Percentiles rank a stretch among this genome's conserved stretches.
phyloP scores from a whole-genome alignment of 2,888 invertebrate species.

The Liopterus haemorrhoidalis region DNA sequence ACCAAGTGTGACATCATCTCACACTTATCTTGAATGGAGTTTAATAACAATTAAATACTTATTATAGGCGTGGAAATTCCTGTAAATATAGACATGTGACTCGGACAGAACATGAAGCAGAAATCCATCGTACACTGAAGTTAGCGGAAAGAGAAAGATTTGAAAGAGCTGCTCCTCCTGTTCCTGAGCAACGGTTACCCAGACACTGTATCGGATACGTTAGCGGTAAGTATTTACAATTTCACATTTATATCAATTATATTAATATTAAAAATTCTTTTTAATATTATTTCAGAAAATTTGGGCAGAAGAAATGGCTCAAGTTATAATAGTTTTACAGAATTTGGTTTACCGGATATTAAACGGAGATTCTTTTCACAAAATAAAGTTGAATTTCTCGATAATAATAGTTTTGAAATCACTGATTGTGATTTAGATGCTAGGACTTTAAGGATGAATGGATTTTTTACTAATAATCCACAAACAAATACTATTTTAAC shows the following conservation, averaged over 20 bases:
- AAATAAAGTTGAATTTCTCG: conserved; percentile 24
- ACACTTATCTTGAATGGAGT: no score
- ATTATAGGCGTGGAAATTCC: conserved; percentile 34
- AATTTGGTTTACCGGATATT: conserved; percentile 40
- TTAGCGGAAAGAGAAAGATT: conserved; percentile 18
- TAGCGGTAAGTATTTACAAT: conserved; percentile 3
- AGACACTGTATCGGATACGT: conserved; percentile 12
- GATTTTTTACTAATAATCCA: conserved; percentile 19
- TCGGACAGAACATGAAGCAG: conserved; percentile 43
- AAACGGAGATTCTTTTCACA: conserved; percentile 41
- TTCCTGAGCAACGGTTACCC: neutral
- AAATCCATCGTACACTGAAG: conserved; percentile 34
- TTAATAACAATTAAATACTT: neutral
- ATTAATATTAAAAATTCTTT: conserved; percentile 23
- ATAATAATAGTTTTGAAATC: conserved; percentile 20
- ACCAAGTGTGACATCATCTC: no score
- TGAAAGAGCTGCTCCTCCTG: conserved; percentile 9
- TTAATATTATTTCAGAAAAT: conserved; percentile 23
- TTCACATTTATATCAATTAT: neutral
- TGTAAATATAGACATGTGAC: conserved; percentile 45
- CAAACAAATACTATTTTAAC: conserved; percentile 25
- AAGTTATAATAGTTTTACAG: conserved; percentile 39
- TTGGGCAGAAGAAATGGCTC: conserved; percentile 35
- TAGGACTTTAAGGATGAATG: conserved; percentile 20
- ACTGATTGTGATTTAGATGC: conserved; percentile 24